Evolutionary conservation across 2,113 vertebrate genomes (phyloP), one percentile per base, ranked within the genome.

Genomic region (Cyprinodon brontotheroides): DNA sequence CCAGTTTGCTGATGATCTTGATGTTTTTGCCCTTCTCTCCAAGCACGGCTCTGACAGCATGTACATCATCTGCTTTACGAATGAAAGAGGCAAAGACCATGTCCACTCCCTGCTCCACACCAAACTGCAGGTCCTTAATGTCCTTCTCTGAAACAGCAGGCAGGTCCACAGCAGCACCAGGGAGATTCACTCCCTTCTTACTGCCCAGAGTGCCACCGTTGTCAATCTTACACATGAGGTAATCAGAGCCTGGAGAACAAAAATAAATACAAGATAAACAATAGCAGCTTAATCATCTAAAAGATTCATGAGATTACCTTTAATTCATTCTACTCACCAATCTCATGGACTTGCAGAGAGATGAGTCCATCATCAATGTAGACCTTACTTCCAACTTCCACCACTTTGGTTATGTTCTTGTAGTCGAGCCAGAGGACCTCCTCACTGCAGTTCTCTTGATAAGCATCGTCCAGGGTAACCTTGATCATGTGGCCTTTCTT

Each of bases 81-180:
- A 99, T 99, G 91, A 99, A 99, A 69, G 98, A 99, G 0, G 98
- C 97, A 2, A 99, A 99, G 68, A 99, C 95, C 97, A 99, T 99
- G 88, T 99, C 98, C 1, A 99, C 98, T 0, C 96, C 94, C 83
- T 98, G 96, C 67, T 94, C 93, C 45, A 99, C 94, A 0, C 98
- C 98, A 0, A 99, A 99, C 83, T 95, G 93, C 13, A 99, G 93
- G 68, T 99, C 98, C 82, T 96, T 70, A 77, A 99, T 74, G 88
- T 99, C 98, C 89, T 99, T 99, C 0, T 96, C 94, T 0, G 98
- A 99, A 57, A 99, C 97, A 0, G 98, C 98, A 0, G 98, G 98
- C 85, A 99, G 93, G 79, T 99, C 97, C 0, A 99, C 97, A 0
- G 97, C 98, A 0, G 97, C 97, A 0, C 98, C 98, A 0, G 98